Conservation (phyloP, 2,113 vertebrate species). For the Psophia crepitans region DNA sequence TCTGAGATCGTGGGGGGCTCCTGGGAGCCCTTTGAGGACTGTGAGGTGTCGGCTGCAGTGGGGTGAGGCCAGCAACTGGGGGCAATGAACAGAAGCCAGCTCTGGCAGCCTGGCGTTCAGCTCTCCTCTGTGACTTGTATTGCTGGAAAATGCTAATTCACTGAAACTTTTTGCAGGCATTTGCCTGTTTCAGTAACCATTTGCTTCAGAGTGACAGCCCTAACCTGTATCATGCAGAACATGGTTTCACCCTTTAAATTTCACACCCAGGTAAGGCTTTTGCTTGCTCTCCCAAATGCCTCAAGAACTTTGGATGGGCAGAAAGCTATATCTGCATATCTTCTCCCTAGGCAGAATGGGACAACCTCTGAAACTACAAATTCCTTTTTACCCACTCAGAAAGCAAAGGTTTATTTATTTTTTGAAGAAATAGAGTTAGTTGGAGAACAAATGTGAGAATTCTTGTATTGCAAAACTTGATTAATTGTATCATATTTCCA, state of each 20-base stretch:
- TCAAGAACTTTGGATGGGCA: not conserved
- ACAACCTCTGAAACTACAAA: not conserved
- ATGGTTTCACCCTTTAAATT: not conserved
- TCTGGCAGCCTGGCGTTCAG: not conserved
- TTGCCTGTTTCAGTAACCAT: not conserved
- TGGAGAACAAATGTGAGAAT: not conserved
- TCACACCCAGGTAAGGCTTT: not conserved
- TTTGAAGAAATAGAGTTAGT: not conserved
- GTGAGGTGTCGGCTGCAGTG: not conserved
- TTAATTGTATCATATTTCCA: not conserved
- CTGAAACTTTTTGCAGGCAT: not conserved
- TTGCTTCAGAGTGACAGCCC: not conserved
- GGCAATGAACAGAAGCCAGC: fast-evolving
- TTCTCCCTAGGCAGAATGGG: not conserved
- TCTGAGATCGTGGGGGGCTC: not conserved
- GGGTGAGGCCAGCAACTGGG: not conserved
- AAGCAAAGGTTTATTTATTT: not conserved
- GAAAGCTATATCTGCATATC: no score
- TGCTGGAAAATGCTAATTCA: not conserved
- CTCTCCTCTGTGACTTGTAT: not conserved
- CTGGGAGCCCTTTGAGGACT: not conserved
- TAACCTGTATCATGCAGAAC: not conserved
- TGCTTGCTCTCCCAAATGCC: not conserved
- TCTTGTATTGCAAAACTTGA: not conserved
- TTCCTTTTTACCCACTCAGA: not conserved